phyloP scores from a whole-genome alignment of 2,113 vertebrate species.

The Dryoscopus gambensis region DNA sequence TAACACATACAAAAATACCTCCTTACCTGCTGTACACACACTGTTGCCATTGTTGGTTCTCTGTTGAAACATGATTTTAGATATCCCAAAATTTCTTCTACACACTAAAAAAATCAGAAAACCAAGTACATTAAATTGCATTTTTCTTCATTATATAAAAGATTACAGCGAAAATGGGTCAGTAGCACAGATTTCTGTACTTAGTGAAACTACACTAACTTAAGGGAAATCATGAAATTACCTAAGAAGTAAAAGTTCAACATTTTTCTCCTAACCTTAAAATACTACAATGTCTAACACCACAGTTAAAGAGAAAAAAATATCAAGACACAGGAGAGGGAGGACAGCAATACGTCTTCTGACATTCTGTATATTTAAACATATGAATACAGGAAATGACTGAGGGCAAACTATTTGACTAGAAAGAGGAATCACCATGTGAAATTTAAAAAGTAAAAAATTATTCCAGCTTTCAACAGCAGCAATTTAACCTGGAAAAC shows the following conservation, averaged over 20 bases:
- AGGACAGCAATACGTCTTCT: background rate
- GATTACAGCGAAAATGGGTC: background rate
- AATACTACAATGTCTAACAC: background rate
- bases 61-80: constrained; percentile 93
- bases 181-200: background rate
- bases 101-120: constrained; percentile 76
- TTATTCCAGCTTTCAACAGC: background rate
- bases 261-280: background rate
- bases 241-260: background rate
- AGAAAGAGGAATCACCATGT: background rate
- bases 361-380: background rate
- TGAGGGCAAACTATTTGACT: background rate
- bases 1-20: background rate
- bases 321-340: background rate
- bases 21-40: constrained; percentile 95
- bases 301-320: background rate
- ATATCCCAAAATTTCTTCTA: constrained; percentile 95
- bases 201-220: background rate
- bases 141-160: background rate
- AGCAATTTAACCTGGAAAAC: background rate
- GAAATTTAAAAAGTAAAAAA: background rate
- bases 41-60: constrained; percentile 92
- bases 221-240: background rate
- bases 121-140: background rate
- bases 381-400: background rate